These are phyloP conservation scores for Yponomeuta sedellus DNA, from an alignment of 2,888 invertebrate species.

Conservation along the genomic window DNA sequence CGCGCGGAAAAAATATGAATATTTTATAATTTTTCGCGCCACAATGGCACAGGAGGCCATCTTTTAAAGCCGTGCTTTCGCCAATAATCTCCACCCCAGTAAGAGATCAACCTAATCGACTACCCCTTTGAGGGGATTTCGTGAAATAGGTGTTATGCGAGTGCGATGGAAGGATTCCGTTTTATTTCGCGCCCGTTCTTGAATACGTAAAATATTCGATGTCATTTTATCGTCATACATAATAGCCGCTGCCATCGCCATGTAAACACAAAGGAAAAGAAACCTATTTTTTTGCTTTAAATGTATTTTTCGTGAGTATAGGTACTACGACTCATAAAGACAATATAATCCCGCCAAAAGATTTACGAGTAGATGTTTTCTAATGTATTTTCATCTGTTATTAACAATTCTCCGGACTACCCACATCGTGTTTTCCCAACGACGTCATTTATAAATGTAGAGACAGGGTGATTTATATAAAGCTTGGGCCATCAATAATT, in stretches of 20 bases:
- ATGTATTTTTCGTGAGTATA: too few relatives aligned
- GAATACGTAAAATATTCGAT: slow-evolving; percentile 10
- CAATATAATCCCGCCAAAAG: too few relatives aligned
- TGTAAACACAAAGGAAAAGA: neutral
- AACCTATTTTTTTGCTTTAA: too few relatives aligned
- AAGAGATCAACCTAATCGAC: slow-evolving; percentile 42
- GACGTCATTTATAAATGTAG: slow-evolving; percentile 64
- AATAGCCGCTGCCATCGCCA: neutral
- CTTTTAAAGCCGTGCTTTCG: slow-evolving; percentile 36
- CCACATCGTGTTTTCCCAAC: slow-evolving; percentile 54
- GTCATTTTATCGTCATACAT: neutral
- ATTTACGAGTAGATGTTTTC: neutral
- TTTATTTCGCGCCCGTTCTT: slow-evolving; percentile 11
- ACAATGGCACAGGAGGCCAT: slow-evolving; percentile 49
- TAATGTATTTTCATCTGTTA: slow-evolving; percentile 40
- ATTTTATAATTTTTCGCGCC: slow-evolving; percentile 33
- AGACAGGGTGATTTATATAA: slow-evolving; percentile 69
- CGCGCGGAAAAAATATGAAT: slow-evolving; percentile 11
- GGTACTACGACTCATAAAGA: too few relatives aligned
- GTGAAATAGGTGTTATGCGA: slow-evolving; percentile 14
- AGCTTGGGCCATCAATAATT: slow-evolving; percentile 64
- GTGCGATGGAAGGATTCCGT: slow-evolving; percentile 1
- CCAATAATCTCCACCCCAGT: slow-evolving; percentile 49
- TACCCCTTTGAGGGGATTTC: slow-evolving; percentile 20
- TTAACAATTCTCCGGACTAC: slow-evolving; percentile 35